These are phyloP conservation scores for Scaptodrosophila lebanonensis DNA, from an alignment of 1,140 invertebrate genomes.

Conservation along the genomic window DNA sequence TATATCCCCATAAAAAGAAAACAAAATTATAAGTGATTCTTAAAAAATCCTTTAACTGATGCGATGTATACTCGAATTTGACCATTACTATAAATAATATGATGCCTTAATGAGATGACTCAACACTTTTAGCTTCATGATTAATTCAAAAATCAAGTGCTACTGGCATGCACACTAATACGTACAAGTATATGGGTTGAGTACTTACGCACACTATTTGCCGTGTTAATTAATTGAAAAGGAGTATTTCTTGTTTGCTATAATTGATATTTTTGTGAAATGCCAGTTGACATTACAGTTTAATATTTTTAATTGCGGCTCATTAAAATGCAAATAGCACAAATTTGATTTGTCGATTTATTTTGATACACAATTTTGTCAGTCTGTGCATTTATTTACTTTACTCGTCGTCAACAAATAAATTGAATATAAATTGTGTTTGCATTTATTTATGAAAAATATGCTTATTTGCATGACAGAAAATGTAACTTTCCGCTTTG, in stretches of 20 bases:
- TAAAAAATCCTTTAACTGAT: too few relatives aligned
- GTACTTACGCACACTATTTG: constrained; percentile 55
- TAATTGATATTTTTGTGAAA: constrained; percentile 10
- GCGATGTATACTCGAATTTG: too few relatives aligned
- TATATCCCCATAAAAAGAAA: too few relatives aligned
- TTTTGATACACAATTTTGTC: constrained; percentile 15
- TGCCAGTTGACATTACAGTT: constrained; percentile 18
- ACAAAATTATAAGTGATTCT: too few relatives aligned
- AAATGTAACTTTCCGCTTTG: constrained; percentile 9
- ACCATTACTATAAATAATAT: too few relatives aligned
- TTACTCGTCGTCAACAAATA: constrained; percentile 20
- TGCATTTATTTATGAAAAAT: too few relatives aligned
- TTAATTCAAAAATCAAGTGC: not conserved
- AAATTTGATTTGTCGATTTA: constrained; percentile 37
- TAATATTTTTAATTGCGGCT: constrained; percentile 38
- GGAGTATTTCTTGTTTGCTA: constrained; percentile 3
- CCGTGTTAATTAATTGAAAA: constrained; percentile 52
- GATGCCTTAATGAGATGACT: not conserved
- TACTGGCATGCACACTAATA: constrained; percentile 18
- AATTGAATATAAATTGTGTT: constrained; percentile 22
- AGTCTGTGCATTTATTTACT: constrained; percentile 19
- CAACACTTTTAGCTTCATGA: not conserved
- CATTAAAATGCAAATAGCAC: constrained; percentile 45
- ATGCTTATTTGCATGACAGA: constrained; percentile 10
- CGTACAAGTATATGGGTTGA: constrained; percentile 36